Percentiles rank a stretch among this genome's conserved stretches.
Evolutionary conservation across 2,888 invertebrate genomes (phyloP).

Genomic region (Aricia artaxerxes): DNA sequence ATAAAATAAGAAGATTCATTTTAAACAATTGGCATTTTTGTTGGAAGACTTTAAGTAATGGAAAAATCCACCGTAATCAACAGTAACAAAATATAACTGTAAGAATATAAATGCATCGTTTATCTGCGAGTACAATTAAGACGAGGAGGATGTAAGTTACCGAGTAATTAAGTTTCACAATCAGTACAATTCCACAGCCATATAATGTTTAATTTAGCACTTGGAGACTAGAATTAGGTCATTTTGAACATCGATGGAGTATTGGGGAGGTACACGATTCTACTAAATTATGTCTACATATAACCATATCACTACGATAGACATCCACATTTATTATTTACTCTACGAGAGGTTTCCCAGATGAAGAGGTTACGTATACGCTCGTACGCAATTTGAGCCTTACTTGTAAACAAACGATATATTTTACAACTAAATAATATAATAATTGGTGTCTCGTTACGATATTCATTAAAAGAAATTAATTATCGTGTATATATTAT

Average conservation of each 20-base stretch:
- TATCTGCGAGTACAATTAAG: conserved; percentile 51
- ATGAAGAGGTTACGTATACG: conserved; percentile 43
- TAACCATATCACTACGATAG: conserved; percentile 23
- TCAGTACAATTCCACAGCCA: conserved; percentile 79
- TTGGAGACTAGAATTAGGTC: conserved; percentile 61
- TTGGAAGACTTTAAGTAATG: conserved; percentile 76
- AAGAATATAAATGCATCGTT: conserved; percentile 49
- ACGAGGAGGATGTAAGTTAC: conserved; percentile 53
- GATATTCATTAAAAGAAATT: conserved; percentile 36
- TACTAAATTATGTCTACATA: conserved; percentile 27
- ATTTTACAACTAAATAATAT: conserved; percentile 28
- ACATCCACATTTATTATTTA: conserved; percentile 25
- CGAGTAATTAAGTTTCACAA: conserved; percentile 65
- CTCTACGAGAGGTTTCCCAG: conserved; percentile 38
- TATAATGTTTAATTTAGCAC: conserved; percentile 72
- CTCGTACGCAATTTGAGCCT: conserved; percentile 58
- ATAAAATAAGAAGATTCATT: conserved; percentile 53
- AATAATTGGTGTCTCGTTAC: conserved; percentile 42
- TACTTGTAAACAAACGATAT: conserved; percentile 34
- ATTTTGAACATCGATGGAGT: conserved; percentile 35
- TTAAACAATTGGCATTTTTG: conserved; percentile 62
- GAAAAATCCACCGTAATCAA: conserved; percentile 67
- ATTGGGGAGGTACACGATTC: conserved; percentile 21
- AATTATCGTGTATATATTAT: conserved; percentile 37
- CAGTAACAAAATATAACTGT: conserved; percentile 40